Evolutionary conservation across 2,113 vertebrate species (phyloP).

Genomic region (Platysternon megacephalum): DNA sequence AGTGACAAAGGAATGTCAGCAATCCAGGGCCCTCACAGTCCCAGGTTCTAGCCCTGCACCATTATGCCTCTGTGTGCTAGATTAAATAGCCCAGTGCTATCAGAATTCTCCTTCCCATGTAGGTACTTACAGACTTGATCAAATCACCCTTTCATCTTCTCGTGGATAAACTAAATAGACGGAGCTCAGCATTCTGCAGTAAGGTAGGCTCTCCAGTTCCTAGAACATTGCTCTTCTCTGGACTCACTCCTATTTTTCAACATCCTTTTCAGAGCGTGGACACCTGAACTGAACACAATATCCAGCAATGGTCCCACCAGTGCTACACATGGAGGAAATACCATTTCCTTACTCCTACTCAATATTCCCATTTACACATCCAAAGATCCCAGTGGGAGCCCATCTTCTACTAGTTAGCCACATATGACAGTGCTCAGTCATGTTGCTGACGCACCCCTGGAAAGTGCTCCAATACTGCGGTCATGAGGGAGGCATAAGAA

Average conservation of each 20-base stretch:
- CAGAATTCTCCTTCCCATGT: background rate
- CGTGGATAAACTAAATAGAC: background rate
- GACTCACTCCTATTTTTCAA: background rate
- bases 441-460: background rate
- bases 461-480: background rate
- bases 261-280: background rate
- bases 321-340: background rate
- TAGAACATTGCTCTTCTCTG: background rate
- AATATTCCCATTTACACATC: background rate
- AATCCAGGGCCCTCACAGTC: too few relatives aligned
- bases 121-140: background rate
- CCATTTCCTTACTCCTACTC: background rate
- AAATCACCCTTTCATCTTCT: background rate
- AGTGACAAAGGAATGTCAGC: background rate
- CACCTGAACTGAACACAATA: background rate
- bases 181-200: background rate
- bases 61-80: too few relatives aligned
- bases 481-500: background rate
- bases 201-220: background rate
- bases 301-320: background rate
- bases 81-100: background rate
- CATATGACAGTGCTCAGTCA: background rate
- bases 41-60: background rate
- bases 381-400: background rate
- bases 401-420: too few relatives aligned